phyloP scores from a whole-genome alignment of 2,888 invertebrate species.

The Meta bourneti region DNA sequence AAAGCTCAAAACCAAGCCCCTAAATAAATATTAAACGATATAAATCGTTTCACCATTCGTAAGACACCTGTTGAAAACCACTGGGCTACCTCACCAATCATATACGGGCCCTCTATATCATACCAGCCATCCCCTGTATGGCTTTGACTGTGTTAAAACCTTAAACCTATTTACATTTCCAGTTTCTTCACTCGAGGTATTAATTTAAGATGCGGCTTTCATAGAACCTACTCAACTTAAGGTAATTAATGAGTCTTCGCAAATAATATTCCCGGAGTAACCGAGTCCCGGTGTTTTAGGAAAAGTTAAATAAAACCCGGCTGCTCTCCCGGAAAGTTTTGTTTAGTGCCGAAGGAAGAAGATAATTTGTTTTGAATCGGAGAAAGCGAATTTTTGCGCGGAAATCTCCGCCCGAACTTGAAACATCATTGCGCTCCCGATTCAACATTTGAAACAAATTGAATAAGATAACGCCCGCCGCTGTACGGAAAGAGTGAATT shows the following conservation, averaged over 20 bases:
- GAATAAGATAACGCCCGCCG: conserved; percentile 37
- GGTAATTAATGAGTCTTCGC: neutral
- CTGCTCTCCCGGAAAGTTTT: neutral
- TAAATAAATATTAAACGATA: too few species aligned
- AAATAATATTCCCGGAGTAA: neutral
- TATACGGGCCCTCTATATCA: too few species aligned
- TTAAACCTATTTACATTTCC: too few species aligned
- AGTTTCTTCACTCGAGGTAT: neutral
- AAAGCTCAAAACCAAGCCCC: too few species aligned
- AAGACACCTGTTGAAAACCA: too few species aligned
- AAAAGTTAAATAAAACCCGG: neutral
- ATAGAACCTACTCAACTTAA: neutral
- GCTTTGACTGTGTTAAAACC: too few species aligned
- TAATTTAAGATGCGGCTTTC: neutral
- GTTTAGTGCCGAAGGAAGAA: neutral
- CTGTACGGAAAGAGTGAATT: conserved; percentile 11
- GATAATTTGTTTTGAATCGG: conserved; percentile 9
- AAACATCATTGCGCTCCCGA: conserved; percentile 37
- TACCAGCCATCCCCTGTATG: too few species aligned
- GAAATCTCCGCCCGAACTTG: conserved; percentile 29
- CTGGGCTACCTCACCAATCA: too few species aligned
- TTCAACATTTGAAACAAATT: conserved; percentile 48
- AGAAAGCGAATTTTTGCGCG: conserved; percentile 18
- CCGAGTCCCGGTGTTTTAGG: neutral
- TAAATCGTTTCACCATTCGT: too few species aligned